Base-by-base conservation (phyloP, 2,888 invertebrate genomes). In the Syrista parreyssii region DNA sequence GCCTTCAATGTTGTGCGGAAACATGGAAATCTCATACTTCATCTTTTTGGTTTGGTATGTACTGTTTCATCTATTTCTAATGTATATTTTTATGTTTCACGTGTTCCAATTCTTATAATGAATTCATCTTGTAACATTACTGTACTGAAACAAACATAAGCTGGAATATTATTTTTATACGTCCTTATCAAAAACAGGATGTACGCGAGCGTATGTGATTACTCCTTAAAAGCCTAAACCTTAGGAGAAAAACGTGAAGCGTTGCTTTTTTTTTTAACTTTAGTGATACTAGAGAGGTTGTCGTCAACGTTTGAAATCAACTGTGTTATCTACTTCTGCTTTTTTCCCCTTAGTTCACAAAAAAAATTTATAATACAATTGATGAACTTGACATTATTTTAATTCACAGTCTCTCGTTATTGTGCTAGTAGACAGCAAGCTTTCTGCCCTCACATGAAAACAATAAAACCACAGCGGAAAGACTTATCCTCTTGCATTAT, bases 1-100 rank as follows among this genome's bases (percentile, higher is more conserved):
- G 99, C 99, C 3, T 99, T 99, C 92, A 99, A 99, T 92, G 95
- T 98, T 81, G 96, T 99, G 36, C 94, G 99, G 34, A 96, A 96
- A 84, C 97, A 98, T 91, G 96, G 97, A 86, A 97, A 98, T 89
- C 94, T 98, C 78, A 94, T 99, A 85, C 93, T 98, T 6, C 98
- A 98, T 90, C 93, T 99, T 78, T 96, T 99, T 89, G 97, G 97
- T 9, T 91, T 99, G 94, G 97, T 97, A 90, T 93, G 94, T 93
- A 68, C 30, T 77, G 36, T 78, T 35, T 23, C 55, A 23, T 55
- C 23, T 23, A 23, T 23, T 55, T 55, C 55, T 55, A 55, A 55
- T 9, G 23, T 55, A 23, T 23, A 1, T 55, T 55, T 55, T 3
- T 4, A 9, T 9, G 0, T 55, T 23, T 55, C 6, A 9, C 9